Conservation (phyloP, 2,113 vertebrate species). For the Microtus richardsoni region DNA sequence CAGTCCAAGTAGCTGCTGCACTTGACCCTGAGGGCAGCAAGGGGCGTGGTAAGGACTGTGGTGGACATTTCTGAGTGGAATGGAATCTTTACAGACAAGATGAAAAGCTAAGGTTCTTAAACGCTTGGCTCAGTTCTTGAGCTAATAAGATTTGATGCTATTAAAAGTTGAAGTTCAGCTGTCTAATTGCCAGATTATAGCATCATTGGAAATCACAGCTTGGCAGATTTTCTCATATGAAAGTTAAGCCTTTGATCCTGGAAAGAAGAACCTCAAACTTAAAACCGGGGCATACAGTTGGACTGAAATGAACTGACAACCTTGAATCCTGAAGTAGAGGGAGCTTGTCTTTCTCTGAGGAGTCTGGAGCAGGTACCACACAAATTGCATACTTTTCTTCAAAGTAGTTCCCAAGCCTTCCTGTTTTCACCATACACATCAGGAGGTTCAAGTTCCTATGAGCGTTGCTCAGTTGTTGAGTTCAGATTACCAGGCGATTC, state of each 20-base stretch:
- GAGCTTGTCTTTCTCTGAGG: background rate
- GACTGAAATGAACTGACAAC: background rate
- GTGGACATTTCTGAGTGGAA: background rate
- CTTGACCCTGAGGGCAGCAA: background rate
- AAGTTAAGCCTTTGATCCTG: background rate
- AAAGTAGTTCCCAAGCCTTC: background rate
- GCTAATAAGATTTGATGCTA: background rate
- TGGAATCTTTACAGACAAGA: background rate
- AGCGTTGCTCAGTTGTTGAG: background rate
- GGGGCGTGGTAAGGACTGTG: background rate
- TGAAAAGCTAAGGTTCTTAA: background rate
- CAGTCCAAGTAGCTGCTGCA: background rate
- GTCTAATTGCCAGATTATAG: background rate
- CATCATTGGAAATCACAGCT: background rate
- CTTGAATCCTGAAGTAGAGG: background rate
- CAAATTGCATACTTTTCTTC: background rate
- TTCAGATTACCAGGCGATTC: background rate
- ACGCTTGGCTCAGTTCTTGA: background rate
- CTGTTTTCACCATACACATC: background rate
- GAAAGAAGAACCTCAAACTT: background rate
- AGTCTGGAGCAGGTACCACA: background rate
- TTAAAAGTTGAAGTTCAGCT: conserved; percentile 27
- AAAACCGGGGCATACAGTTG: background rate
- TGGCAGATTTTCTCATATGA: background rate
- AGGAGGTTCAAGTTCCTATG: background rate